phyloP scores from a whole-genome alignment of 2,888 invertebrate species.

The Sthenelais limicola region DNA sequence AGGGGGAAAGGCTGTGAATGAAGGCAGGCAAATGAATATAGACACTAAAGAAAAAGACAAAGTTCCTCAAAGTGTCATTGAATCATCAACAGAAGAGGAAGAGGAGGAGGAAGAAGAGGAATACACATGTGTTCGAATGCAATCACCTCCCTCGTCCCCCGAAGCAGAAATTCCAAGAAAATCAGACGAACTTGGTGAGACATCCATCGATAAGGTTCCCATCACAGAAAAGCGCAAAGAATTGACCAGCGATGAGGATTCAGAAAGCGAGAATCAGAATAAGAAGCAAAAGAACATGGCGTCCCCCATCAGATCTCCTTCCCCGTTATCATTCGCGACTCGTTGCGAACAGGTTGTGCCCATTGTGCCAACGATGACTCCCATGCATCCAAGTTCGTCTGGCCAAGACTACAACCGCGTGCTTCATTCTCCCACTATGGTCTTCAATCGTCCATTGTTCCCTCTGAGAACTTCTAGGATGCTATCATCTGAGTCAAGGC shows the following conservation, averaged over 20 bases:
- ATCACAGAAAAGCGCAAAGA: neutral
- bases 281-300: neutral
- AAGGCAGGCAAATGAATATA: too few species aligned
- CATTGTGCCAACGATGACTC: neutral
- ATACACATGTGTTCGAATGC: constrained; percentile 12
- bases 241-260: neutral
- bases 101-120: constrained; percentile 30
- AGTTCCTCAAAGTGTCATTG: too few species aligned
- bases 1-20: too few species aligned
- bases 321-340: neutral
- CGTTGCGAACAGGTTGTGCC: neutral
- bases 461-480: too few species aligned
- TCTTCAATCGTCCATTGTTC: too few species aligned
- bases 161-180: too few species aligned
- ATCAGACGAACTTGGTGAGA: too few species aligned
- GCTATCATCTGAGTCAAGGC: too few species aligned
- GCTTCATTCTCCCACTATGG: too few species aligned
- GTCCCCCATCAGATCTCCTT: constrained; percentile 15
- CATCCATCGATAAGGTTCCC: neutral
- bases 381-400: constrained; percentile 10
- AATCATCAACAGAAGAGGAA: constrained; percentile 22
- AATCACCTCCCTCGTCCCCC: constrained; percentile 18
- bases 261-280: neutral
- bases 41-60: too few species aligned
- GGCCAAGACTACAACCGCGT: too few species aligned